Evolutionary conservation across 2,113 vertebrate genomes (phyloP).

Genomic region (Aphyosemion australe): DNA sequence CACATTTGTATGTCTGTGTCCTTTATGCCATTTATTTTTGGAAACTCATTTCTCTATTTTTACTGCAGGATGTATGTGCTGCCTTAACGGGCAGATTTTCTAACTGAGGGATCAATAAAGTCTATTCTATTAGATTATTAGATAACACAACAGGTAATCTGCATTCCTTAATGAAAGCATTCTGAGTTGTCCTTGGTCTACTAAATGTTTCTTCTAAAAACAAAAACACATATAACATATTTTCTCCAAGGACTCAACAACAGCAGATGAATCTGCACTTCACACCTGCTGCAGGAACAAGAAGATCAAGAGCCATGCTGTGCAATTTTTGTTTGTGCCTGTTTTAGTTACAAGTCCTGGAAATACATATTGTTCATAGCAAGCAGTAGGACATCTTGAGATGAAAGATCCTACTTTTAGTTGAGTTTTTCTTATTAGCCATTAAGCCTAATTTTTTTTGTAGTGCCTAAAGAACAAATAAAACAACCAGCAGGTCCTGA

Average conservation of each 20-base stretch:
- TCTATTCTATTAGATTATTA: no score
- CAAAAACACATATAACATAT: constrained; percentile 14
- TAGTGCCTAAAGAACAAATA: background rate
- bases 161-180: background rate
- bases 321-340: constrained; percentile 7
- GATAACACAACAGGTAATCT: no score
- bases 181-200: constrained; percentile 22
- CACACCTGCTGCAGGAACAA: background rate
- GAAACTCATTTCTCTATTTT: no score
- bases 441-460: background rate
- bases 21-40: no score
- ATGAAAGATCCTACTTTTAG: no score
- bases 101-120: no score
- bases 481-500: background rate
- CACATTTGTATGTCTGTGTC: no score
- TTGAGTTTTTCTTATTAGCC: no score
- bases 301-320: constrained; percentile 9
- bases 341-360: background rate
- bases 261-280: background rate
- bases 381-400: no score
- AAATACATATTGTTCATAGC: no score
- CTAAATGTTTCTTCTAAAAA: constrained; percentile 18
- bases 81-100: no score
- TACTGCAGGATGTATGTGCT: no score
- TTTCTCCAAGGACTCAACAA: constrained; percentile 14